Base-by-base conservation (phyloP, 2,113 vertebrate genomes). In the Podocnemis expansa region DNA sequence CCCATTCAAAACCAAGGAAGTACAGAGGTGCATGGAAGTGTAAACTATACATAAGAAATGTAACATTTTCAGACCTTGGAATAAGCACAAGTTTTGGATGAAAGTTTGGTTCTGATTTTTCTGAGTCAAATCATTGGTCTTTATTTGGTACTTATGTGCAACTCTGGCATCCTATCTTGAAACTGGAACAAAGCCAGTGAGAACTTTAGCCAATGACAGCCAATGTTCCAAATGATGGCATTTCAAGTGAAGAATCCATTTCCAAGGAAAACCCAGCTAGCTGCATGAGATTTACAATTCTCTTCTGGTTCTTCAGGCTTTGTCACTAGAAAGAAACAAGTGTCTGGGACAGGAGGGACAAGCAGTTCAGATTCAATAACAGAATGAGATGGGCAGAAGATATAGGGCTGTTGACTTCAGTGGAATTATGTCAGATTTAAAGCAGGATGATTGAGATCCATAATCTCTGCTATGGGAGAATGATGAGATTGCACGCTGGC, bases 41-140 rank as follows among this genome's bases (percentile, higher is more conserved):
- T 90, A 96, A 92, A 85, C 49, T 5, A 21, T 58, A n/a, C 85
- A 86, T 67, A 91, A 45, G 82, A 54, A 60, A 81, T 86, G 79
- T 51, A 6, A 45, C 49, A 54, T 82, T 73, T 58, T 91, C 11
- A 1, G 80, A 90, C 90, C 91, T 85, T 80, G 87, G 91, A 80
- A 94, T 63, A 85, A 93, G 82, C 54, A 87, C 80, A 75, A 85
- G 45, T 84, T 80, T 82, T 90, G 80, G 94, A 82, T 78, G 63
- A 34, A 81, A 87, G 52, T 96, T 94, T 78, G 96, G 89, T 75
- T 97, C 88, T 75, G n/a, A 75, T 75, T 75, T 75, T 75, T 24
- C 38, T 96, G 90, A 96, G 88, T 96, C 93, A 96, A 86, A 80
- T 94, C 80, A 87, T 63, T 84, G 29, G 75, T 80, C 52, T 73